Percentiles rank a stretch among this genome's conserved stretches.
Evolutionary conservation across 1,140 invertebrate genomes (phyloP).

Genomic region (Hesperophylax magnus): DNA sequence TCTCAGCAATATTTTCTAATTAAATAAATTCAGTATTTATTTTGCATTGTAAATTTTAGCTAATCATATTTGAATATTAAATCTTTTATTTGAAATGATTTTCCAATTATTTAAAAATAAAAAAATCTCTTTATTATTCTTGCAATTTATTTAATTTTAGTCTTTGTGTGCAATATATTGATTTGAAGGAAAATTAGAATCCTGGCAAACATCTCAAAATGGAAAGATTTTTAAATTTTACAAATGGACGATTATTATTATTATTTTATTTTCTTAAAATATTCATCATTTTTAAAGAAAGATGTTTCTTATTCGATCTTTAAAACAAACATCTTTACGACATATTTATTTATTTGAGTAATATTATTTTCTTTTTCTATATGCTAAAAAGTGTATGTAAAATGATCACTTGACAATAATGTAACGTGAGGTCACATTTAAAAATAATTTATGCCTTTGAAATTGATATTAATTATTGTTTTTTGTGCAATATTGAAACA

Average conservation of each 20-base stretch:
- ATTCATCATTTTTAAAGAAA: too few species aligned
- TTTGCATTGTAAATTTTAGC: neutral
- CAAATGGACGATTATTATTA: too few species aligned
- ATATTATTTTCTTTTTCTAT: too few species aligned
- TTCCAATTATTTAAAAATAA: neutral
- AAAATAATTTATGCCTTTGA: slow-evolving; percentile 11
- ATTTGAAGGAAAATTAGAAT: too few species aligned
- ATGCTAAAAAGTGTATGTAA: neutral
- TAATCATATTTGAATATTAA: neutral
- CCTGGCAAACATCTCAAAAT: too few species aligned
- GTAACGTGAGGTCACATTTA: slow-evolving; percentile 4
- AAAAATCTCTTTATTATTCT: neutral
- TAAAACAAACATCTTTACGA: too few species aligned
- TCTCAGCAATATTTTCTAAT: neutral
- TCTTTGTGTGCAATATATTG: too few species aligned
- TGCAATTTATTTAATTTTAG: too few species aligned
- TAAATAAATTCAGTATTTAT: neutral
- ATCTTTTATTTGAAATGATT: neutral
- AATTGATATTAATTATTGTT: slow-evolving; percentile 20
- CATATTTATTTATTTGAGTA: too few species aligned
- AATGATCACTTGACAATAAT: slow-evolving; percentile 13
- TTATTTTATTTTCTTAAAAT: too few species aligned
- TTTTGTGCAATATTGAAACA: slow-evolving; percentile 11
- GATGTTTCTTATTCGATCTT: too few species aligned
- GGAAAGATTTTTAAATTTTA: too few species aligned